Percentiles rank a stretch among this genome's conserved stretches.
These are phyloP conservation scores for Pteronura brasiliensis DNA, from an alignment of 2,113 vertebrate genomes.

Conservation along the genomic window DNA sequence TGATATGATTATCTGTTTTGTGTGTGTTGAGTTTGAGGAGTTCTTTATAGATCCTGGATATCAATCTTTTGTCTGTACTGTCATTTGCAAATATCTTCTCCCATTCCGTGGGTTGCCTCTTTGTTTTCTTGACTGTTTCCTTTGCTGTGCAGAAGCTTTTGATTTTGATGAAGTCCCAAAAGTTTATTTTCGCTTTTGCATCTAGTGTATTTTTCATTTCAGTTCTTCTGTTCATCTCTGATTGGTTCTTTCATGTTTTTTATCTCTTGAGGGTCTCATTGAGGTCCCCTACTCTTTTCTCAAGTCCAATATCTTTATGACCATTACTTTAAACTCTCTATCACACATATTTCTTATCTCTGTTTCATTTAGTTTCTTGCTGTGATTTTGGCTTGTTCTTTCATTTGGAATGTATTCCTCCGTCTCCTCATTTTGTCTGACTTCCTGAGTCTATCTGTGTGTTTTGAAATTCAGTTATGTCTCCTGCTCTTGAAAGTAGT, in stretches of 20 bases:
- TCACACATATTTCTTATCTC: background rate
- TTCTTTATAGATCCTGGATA: too few species aligned
- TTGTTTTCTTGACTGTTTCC: too few species aligned
- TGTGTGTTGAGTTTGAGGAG: too few species aligned
- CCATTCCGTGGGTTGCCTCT: too few species aligned
- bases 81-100: too few species aligned
- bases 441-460: background rate
- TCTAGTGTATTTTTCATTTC: background rate
- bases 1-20: too few species aligned
- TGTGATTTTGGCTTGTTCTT: background rate
- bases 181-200: too few species aligned
- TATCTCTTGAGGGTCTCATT: background rate
- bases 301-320: background rate
- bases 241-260: background rate
- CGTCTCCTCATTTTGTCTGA: background rate
- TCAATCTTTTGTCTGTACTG: too few species aligned
- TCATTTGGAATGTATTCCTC: background rate
- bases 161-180: too few species aligned
- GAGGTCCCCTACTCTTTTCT: background rate
- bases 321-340: background rate
- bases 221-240: background rate
- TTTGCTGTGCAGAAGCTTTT: too few species aligned
- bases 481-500: background rate
- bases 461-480: background rate
- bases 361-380: background rate